Conservation (phyloP, 2,888 invertebrate genomes). For the Athalia rosae region DNA sequence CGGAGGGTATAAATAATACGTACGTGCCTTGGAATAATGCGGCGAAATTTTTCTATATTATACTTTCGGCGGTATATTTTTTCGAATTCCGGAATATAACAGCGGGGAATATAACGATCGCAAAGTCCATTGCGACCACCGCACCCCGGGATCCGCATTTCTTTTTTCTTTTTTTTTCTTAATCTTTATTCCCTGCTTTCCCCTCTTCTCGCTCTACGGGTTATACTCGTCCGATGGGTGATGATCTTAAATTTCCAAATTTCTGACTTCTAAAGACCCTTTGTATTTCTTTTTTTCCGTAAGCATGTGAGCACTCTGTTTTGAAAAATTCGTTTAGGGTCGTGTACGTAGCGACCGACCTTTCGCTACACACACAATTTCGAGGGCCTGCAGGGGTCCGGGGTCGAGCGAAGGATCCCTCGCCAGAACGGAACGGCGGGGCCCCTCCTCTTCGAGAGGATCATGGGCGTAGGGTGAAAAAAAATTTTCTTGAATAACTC, state of each 20-base stretch:
- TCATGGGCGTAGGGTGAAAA: conserved; percentile 23
- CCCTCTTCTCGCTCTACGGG: conserved; percentile 4
- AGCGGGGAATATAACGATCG: background rate
- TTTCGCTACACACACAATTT: conserved; percentile 14
- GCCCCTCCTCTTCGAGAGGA: background rate
- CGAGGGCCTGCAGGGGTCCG: conserved; percentile 30
- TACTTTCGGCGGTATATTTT: conserved; percentile 1
- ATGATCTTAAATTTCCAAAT: conserved; percentile 30
- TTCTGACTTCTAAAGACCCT: conserved; percentile 21
- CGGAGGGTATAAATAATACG: conserved; percentile 13
- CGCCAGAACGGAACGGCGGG: background rate
- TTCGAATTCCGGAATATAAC: background rate
- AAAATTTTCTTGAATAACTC: background rate
- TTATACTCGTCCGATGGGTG: background rate
- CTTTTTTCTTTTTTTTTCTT: no score
- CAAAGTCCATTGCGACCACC: background rate
- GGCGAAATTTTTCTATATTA: background rate
- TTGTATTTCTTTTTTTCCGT: conserved; percentile 9
- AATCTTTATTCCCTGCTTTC: background rate
- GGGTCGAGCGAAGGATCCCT: background rate
- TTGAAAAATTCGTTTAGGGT: conserved; percentile 33
- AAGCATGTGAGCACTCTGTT: conserved; percentile 22
- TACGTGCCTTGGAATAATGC: conserved; percentile 34
- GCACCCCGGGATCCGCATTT: background rate
- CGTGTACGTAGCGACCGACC: background rate